A percentile compares a stretch with the other conserved stretches of the same genome.
These are phyloP conservation scores for Falco novaeseelandiae DNA, from an alignment of 2,797 vertebrate species.

Conservation along the genomic window DNA sequence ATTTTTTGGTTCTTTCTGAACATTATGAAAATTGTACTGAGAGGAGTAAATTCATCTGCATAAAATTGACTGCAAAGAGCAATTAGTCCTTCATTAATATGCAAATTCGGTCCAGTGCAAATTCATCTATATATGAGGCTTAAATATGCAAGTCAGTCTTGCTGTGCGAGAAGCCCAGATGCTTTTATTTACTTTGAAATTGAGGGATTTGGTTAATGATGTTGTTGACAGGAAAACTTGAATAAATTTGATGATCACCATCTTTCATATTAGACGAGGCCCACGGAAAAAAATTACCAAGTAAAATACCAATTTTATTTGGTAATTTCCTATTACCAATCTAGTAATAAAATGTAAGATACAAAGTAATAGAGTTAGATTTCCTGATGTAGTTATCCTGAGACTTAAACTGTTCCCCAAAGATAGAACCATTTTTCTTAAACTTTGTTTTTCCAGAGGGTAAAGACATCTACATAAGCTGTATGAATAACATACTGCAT, in stretches of 20 bases:
- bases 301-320: slow-evolving; percentile 68
- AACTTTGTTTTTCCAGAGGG: slow-evolving; percentile 66
- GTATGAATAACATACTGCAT: slow-evolving; percentile 53
- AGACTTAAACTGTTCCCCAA: slow-evolving; percentile 58
- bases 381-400: slow-evolving; percentile 59
- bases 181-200: slow-evolving; percentile 81
- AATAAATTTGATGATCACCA: slow-evolving; percentile 76
- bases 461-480: slow-evolving; percentile 59
- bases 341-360: slow-evolving; percentile 68
- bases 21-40: slow-evolving; percentile 74
- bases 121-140: slow-evolving; percentile 73
- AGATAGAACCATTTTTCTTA: slow-evolving; percentile 63
- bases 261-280: slow-evolving; percentile 72
- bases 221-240: slow-evolving; percentile 78
- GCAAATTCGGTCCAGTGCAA: slow-evolving; percentile 77
- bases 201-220: slow-evolving; percentile 77
- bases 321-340: slow-evolving; percentile 72
- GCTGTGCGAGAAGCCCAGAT: slow-evolving; percentile 74
- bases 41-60: slow-evolving; percentile 77
- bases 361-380: slow-evolving; percentile 66
- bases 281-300: slow-evolving; percentile 60
- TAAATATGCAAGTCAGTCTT: slow-evolving; percentile 76
- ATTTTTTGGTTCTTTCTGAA: slow-evolving; percentile 63
- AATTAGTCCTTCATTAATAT: slow-evolving; percentile 82
- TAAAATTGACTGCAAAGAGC: slow-evolving; percentile 78